A percentile compares a stretch with the other conserved stretches of the same genome.
Evolutionary conservation across 2,888 invertebrate species (phyloP).

Genomic region (Scaptomyza parva): DNA sequence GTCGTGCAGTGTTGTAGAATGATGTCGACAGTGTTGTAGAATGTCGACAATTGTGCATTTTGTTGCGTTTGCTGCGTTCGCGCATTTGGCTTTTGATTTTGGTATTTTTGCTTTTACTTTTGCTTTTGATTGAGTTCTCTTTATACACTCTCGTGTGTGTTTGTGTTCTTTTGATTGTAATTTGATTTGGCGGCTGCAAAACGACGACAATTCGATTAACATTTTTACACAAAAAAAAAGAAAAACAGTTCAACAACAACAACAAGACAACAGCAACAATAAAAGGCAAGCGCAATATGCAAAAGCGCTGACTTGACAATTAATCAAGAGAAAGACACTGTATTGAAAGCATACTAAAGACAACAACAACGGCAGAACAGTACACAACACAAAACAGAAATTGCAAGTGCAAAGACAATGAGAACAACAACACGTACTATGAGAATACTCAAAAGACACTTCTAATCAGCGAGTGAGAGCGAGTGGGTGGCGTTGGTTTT

Average conservation of each 20-base stretch:
- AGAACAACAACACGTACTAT: slow-evolving; percentile 22
- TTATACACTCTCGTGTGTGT: slow-evolving; percentile 14
- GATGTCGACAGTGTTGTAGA: slow-evolving; percentile 62
- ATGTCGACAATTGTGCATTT: slow-evolving; percentile 73
- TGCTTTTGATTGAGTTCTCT: slow-evolving; percentile 6
- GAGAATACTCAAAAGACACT: slow-evolving; percentile 55
- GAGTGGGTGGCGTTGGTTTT: slow-evolving; percentile 32
- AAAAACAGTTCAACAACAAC: slow-evolving; percentile 44
- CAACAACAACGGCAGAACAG: slow-evolving; percentile 42
- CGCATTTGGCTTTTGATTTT: slow-evolving; percentile 69
- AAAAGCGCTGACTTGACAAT: slow-evolving; percentile 69
- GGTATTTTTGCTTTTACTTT: slow-evolving; percentile 15
- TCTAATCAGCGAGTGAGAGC: slow-evolving; percentile 51
- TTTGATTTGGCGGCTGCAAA: slow-evolving; percentile 62
- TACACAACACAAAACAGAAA: no score
- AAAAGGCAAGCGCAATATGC: slow-evolving; percentile 30
- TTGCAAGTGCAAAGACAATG: slow-evolving; percentile 39
- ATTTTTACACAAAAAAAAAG: slow-evolving; percentile 36
- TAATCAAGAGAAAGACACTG: slow-evolving; percentile 70
- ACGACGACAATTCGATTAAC: slow-evolving; percentile 71
- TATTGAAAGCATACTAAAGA: slow-evolving; percentile 72
- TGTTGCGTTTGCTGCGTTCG: slow-evolving; percentile 74
- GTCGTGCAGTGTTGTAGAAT: slow-evolving; percentile 58
- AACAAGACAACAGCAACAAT: slow-evolving; percentile 52
- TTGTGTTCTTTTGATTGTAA: slow-evolving; percentile 52